Evolutionary conservation across 2,113 vertebrate species (phyloP).

Genomic region (Erythrocercus mccallii): DNA sequence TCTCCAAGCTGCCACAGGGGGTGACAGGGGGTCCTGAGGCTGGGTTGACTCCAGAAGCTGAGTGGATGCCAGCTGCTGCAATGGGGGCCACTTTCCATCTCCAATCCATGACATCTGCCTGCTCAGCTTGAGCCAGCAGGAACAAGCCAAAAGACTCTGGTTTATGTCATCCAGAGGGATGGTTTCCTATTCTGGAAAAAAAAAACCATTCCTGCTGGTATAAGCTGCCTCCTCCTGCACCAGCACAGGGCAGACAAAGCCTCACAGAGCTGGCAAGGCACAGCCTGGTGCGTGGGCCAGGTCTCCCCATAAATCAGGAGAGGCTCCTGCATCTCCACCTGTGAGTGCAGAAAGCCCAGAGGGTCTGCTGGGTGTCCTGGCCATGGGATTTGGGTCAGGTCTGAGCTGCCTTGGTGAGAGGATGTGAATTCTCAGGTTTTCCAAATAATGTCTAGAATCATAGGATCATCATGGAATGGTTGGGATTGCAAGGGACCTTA

Average conservation of each 20-base stretch:
- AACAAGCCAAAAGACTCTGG: slow-evolving; percentile 22
- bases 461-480: not conserved
- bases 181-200: not conserved
- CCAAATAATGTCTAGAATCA: not conserved
- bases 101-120: not conserved
- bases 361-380: not conserved
- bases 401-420: not conserved
- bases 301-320: not conserved
- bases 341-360: not conserved
- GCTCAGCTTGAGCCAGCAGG: not conserved
- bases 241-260: not conserved
- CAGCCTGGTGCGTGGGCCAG: not conserved
- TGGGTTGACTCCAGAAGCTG: not conserved
- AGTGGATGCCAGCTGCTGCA: not conserved
- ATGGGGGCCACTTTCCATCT: not conserved
- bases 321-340: not conserved
- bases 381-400: not conserved
- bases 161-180: not conserved
- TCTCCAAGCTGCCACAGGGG: not conserved
- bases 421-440: not conserved
- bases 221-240: not conserved
- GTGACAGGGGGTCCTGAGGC: not conserved
- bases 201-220: not conserved
- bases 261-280: not conserved
- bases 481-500: not conserved